These are phyloP conservation scores for Cyaniris semiargus DNA, from an alignment of 2,888 invertebrate species.

Conservation along the genomic window DNA sequence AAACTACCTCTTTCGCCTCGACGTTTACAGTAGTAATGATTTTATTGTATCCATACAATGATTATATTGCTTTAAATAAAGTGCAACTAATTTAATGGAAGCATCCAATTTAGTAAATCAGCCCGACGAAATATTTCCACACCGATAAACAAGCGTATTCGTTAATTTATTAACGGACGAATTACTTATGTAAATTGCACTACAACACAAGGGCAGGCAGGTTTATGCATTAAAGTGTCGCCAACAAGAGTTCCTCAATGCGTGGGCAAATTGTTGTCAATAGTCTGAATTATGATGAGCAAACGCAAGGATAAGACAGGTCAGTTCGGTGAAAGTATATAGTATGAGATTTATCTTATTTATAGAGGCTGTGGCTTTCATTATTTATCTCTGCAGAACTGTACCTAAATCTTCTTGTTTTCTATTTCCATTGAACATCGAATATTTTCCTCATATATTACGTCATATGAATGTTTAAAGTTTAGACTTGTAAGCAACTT, in stretches of 20 bases:
- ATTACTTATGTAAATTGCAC: slow-evolving; percentile 41
- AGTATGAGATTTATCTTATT: too few relatives aligned
- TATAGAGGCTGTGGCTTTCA: too few relatives aligned
- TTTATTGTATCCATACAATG: not conserved
- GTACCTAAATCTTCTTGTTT: too few relatives aligned
- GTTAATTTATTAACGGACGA: slow-evolving; percentile 17
- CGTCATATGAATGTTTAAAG: too few relatives aligned
- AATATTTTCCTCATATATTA: too few relatives aligned
- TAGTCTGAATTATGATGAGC: not conserved
- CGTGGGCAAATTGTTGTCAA: not conserved
- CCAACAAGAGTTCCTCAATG: not conserved
- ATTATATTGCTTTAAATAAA: not conserved
- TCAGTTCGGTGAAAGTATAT: not conserved
- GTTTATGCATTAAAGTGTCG: not conserved
- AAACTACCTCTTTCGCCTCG: not conserved
- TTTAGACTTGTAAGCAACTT: too few relatives aligned
- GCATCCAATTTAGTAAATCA: slow-evolving; percentile 16
- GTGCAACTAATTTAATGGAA: not conserved
- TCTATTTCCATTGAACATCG: too few relatives aligned
- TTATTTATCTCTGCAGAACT: too few relatives aligned
- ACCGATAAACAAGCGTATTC: not conserved
- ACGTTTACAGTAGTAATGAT: not conserved
- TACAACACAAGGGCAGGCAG: slow-evolving; percentile 35
- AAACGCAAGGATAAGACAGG: not conserved
- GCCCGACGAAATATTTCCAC: slow-evolving; percentile 4